Percentiles rank a stretch among this genome's conserved stretches.
These are phyloP conservation scores for Tachyglossus aculeatus DNA, from an alignment of 2,797 vertebrate genomes.

Conservation along the genomic window DNA sequence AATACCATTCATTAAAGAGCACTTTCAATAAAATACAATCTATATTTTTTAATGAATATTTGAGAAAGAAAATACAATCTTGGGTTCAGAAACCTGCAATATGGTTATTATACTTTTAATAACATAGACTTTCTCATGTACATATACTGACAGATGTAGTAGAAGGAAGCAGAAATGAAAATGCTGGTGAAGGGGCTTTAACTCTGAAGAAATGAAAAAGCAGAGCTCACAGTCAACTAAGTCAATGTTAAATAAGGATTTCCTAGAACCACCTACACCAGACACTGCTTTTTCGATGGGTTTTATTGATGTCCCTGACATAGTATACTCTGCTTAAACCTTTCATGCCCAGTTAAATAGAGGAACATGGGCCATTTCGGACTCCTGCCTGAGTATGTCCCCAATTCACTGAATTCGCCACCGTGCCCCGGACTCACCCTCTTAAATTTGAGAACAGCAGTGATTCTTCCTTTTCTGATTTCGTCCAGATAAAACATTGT, in stretches of 20 bases:
- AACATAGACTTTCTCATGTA: conserved; percentile 43
- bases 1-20: conserved; percentile 73
- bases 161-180: conserved; percentile 47
- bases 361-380: conserved; percentile 15
- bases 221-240: conserved; percentile 15
- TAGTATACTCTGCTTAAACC: conserved; percentile 17
- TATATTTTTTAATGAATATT: conserved; percentile 75
- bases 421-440: background rate
- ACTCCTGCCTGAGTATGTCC: background rate
- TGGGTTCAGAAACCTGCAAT: conserved; percentile 51
- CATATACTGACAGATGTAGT: conserved; percentile 50
- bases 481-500: conserved; percentile 24
- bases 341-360: conserved; percentile 41
- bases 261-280: conserved; percentile 21
- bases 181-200: conserved; percentile 29
- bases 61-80: conserved; percentile 71
- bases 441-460: conserved; percentile 29
- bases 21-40: conserved; percentile 70
- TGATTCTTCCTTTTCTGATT: background rate
- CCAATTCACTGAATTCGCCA: conserved; percentile 10
- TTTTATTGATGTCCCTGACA: conserved; percentile 35
- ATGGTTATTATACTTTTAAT: conserved; percentile 69
- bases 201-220: conserved; percentile 48
- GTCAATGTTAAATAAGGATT: conserved; percentile 49
- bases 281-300: conserved; percentile 1